Percentiles rank a stretch among this genome's conserved stretches.
Conservation (phyloP, 2,113 vertebrate genomes). For the Astur gentilis region DNA sequence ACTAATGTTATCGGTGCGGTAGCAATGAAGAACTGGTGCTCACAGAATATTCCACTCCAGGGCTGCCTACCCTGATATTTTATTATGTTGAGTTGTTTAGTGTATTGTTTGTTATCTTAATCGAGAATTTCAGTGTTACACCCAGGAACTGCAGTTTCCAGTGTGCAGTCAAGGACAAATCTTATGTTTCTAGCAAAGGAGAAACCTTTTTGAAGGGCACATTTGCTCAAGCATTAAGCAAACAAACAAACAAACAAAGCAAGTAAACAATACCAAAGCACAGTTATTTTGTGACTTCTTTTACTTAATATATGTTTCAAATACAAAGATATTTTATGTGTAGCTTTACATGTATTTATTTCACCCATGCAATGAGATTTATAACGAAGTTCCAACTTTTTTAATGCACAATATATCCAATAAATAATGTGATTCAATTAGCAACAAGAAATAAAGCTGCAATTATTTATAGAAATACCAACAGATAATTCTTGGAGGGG, state of each 20-base stretch:
- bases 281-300: neutral
- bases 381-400: neutral
- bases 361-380: neutral
- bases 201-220: conserved; percentile 20
- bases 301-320: neutral
- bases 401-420: neutral
- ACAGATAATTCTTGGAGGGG: neutral
- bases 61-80: neutral
- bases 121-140: neutral
- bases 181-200: neutral
- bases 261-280: neutral
- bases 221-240: conserved; percentile 22
- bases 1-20: neutral
- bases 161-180: conserved; percentile 37
- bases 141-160: neutral
- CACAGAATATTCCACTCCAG: neutral
- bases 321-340: neutral
- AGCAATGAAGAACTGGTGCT: neutral
- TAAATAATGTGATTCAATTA: neutral
- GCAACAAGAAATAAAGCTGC: neutral
- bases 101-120: neutral
- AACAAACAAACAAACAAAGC: conserved; percentile 16
- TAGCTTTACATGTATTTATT: neutral
- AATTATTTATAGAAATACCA: conserved; percentile 10
- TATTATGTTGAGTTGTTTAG: neutral